Evolutionary conservation across 2,113 vertebrate species (phyloP).

Genomic region (Rhizomys pruinosus): DNA sequence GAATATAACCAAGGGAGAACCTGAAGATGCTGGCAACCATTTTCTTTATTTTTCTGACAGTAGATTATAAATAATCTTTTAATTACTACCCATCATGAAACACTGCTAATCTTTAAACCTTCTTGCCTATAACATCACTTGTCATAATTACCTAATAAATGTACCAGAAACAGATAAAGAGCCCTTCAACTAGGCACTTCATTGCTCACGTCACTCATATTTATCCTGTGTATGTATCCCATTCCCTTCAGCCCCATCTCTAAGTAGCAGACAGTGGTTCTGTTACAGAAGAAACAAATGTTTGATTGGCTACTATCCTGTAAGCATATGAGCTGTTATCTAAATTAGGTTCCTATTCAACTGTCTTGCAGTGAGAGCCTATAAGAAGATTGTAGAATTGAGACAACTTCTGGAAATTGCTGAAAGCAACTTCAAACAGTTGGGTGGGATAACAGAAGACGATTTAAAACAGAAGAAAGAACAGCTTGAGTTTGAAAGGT

Average conservation of each 20-base stretch:
- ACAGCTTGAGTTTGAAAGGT: slow-evolving; percentile 84
- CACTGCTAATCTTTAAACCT: not conserved
- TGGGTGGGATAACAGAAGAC: slow-evolving; percentile 89
- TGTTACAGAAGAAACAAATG: not conserved
- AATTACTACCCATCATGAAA: not conserved
- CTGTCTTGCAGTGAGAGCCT: slow-evolving; percentile 87
- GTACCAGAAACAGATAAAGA: too few species aligned
- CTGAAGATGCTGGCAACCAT: not conserved
- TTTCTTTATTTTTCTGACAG: slow-evolving; percentile 24
- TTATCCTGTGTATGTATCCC: not conserved
- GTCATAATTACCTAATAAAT: too few species aligned
- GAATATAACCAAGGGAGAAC: not conserved
- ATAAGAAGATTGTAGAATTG: slow-evolving; percentile 86
- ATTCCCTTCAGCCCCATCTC: not conserved
- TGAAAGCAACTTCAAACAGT: slow-evolving; percentile 89
- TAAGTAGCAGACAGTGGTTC: not conserved
- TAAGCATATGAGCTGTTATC: not conserved
- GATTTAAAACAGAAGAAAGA: slow-evolving; percentile 83
- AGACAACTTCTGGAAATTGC: slow-evolving; percentile 86
- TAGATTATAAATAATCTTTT: not conserved
- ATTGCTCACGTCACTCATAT: slow-evolving; percentile 1
- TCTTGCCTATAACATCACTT: not conserved
- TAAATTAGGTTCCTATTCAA: slow-evolving; percentile 45
- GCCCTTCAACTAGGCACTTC: not conserved
- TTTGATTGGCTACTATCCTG: not conserved